These are phyloP conservation scores for Typhlichthys subterraneus DNA, from an alignment of 2,797 vertebrate genomes.

Conservation along the genomic window DNA sequence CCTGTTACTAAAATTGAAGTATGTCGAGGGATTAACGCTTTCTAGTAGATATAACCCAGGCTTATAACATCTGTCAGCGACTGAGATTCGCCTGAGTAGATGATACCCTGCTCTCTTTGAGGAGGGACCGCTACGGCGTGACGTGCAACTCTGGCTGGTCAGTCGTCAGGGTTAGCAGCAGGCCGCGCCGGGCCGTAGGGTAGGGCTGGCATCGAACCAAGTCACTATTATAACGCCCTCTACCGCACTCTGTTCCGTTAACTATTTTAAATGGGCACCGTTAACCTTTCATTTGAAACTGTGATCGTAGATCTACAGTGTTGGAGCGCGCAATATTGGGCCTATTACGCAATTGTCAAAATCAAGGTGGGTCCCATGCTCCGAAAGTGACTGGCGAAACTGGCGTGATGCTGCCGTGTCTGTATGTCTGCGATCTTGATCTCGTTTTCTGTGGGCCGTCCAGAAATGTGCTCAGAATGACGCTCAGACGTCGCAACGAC, in stretches of 20 bases:
- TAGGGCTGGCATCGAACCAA: constrained; percentile 48
- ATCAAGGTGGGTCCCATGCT: constrained; percentile 65
- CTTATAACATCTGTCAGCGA: constrained; percentile 43
- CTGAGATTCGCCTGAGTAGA: constrained; percentile 41
- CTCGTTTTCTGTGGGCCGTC: constrained; percentile 5
- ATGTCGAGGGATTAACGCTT: constrained; percentile 36
- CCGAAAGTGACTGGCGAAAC: constrained; percentile 39
- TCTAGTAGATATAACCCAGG: constrained; percentile 21
- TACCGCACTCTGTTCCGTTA: constrained; percentile 19
- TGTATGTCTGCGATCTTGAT: constrained; percentile 19
- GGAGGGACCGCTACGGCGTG: constrained; percentile 31
- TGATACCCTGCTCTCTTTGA: constrained; percentile 24
- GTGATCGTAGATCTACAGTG: constrained; percentile 13
- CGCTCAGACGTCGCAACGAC: constrained; percentile 39
- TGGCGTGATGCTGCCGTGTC: constrained; percentile 32
- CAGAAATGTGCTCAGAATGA: neutral
- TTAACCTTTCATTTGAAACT: constrained; percentile 25
- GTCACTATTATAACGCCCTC: constrained; percentile 14
- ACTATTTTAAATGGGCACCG: constrained; percentile 10
- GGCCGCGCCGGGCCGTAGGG: constrained; percentile 51
- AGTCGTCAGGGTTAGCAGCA: constrained; percentile 52
- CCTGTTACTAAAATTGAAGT: constrained; percentile 15
- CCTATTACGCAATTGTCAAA: constrained; percentile 71
- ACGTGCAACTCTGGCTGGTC: constrained; percentile 48
- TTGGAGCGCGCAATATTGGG: constrained; percentile 43